Evolutionary conservation across 35 echinoderm and acorn worm genomes (phyloP).

Genomic region (Patiria miniata): DNA sequence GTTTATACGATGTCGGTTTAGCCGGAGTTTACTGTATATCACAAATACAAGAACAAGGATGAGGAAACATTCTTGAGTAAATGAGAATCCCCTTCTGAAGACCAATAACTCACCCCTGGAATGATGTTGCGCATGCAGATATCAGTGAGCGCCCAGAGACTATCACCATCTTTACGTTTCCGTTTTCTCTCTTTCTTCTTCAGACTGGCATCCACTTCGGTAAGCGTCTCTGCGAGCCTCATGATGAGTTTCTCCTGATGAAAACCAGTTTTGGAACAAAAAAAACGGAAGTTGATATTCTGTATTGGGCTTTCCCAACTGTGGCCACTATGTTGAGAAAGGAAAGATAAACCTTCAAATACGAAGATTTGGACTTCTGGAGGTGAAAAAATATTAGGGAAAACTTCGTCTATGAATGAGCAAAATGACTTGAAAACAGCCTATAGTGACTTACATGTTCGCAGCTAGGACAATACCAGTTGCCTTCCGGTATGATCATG

Average conservation of each 20-base stretch:
- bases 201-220: constrained; percentile 65
- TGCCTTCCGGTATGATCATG: constrained; percentile 90
- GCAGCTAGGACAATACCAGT: constrained; percentile 96
- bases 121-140: constrained; percentile 72
- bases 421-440: too few species aligned
- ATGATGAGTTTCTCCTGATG: constrained; percentile 73
- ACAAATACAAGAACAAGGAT: too few species aligned
- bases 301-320: too few species aligned
- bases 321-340: too few species aligned
- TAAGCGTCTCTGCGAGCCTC: constrained; percentile 55
- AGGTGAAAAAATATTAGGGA: too few species aligned
- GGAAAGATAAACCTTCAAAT: neutral
- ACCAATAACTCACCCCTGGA: constrained; percentile 60
- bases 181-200: constrained; percentile 67
- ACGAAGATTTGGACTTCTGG: neutral
- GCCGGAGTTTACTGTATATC: too few species aligned
- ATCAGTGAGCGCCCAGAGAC: constrained; percentile 64
- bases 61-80: too few species aligned
- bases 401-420: too few species aligned
- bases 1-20: too few species aligned
- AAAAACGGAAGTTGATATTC: neutral
- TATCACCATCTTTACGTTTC: constrained; percentile 44
- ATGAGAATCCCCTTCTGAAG: too few species aligned
- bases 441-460: constrained; percentile 80
- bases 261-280: neutral